Base-by-base conservation (phyloP, 2,797 vertebrate species). In the Gymnothorax javanicus region DNA sequence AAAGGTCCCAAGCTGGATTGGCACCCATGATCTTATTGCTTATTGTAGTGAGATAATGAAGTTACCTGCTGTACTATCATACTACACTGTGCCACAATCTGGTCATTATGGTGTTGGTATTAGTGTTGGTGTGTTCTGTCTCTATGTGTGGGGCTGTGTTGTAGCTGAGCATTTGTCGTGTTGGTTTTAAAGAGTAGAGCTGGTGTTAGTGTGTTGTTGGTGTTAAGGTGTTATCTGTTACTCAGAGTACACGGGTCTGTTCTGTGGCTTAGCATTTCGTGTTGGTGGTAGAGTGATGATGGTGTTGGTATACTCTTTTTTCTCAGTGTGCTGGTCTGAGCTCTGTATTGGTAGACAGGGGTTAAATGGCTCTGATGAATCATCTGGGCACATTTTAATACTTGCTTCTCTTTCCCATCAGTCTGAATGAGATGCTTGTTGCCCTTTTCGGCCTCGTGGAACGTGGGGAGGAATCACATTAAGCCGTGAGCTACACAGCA, bases 381-480 rank as follows among this genome's bases (percentile, higher is more conserved):
- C 59, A 64, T 82, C 56, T 57, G 25, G 56, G 81, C 50, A 17
- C 25, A 59, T 82, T 82, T 79, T 20, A 23, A 52, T 79, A 54
- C 54, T 79, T 33, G n/a, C 43, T 79, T 54, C 75, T 54, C 54
- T 77, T 54, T 58, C n/a, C 81, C 81, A 82, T 82, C 56, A 27
- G 59, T 23, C 54, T 6, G 3, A 82, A 82, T 82, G 56, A 27
- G 81, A 82, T 9, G 81, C 81, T 58, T 58, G 56, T 59, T 82
- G 81, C 50, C 81, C 52, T 82, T 82, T 82, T 57, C 81, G 54
- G 20, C 2, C 6, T n/a, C 12, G 17, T 7, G n/a, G 33, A 43
- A 82, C 59, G 50, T 56, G 57, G 59, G 67, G 83, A 83, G 82
- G 82, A 86, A 84, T 89, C 88, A 77, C 73, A 60, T 87, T 77